phyloP scores from a whole-genome alignment of 2,797 vertebrate genomes.

The Antrozous pallidus region DNA sequence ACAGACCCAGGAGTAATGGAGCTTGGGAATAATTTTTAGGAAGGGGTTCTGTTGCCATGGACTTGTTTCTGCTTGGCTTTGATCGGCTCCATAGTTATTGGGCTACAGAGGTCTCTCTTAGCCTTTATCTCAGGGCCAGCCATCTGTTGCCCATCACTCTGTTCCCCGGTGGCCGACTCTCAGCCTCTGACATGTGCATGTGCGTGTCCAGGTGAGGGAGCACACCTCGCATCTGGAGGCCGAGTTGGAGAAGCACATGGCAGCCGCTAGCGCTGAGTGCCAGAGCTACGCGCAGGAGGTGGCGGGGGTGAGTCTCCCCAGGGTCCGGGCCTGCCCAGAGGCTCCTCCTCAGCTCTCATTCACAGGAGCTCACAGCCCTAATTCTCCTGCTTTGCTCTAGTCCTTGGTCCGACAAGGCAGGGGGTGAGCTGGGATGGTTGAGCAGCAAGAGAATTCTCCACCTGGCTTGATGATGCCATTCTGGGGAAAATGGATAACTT shows the following conservation, averaged over 20 bases:
- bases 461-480: neutral
- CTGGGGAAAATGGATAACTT: too few relatives aligned
- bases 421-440: neutral
- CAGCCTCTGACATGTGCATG: neutral
- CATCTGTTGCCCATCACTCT: neutral
- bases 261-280: constrained; percentile 84
- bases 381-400: neutral
- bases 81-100: rapidly evolving
- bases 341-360: neutral
- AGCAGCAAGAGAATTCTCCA: neutral
- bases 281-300: constrained; percentile 87
- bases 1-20: neutral
- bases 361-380: neutral
- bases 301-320: constrained; percentile 82
- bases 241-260: constrained; percentile 92
- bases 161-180: neutral
- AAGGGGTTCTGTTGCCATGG: neutral
- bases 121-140: neutral
- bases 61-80: neutral
- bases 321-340: rapidly evolving
- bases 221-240: constrained; percentile 90
- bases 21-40: neutral
- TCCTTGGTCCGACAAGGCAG: neutral
- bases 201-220: constrained; percentile 85
- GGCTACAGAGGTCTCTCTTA: neutral